These are phyloP conservation scores for Illadopsis cleaveri DNA, from an alignment of 2,113 vertebrate genomes.

Conservation along the genomic window DNA sequence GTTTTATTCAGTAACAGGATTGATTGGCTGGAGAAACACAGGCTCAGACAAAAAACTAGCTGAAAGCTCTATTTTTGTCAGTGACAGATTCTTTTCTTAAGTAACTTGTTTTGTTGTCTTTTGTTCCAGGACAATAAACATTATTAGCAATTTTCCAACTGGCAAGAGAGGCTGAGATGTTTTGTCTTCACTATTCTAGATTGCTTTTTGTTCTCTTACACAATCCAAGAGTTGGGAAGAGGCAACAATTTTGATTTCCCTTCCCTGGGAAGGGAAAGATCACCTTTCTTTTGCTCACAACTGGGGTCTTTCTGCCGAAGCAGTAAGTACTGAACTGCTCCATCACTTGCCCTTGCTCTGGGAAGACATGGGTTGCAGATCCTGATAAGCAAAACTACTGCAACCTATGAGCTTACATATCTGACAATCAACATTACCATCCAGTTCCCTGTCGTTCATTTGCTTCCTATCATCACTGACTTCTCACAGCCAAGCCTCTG, in stretches of 20 bases:
- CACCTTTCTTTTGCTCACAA: neutral
- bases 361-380: neutral
- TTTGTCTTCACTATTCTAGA: neutral
- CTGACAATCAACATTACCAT: neutral
- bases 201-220: neutral
- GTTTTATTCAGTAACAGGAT: slow-evolving; percentile 67
- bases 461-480: neutral
- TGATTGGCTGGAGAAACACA: slow-evolving; percentile 47
- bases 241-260: neutral
- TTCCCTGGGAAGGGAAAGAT: neutral
- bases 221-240: neutral
- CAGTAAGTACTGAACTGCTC: neutral
- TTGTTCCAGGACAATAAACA: slow-evolving; percentile 49
- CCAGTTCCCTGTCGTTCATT: slow-evolving; percentile 6
- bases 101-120: slow-evolving; percentile 50
- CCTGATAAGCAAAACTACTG: neutral
- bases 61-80: slow-evolving; percentile 64
- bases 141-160: slow-evolving; percentile 31
- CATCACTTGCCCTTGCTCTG: fast-evolving
- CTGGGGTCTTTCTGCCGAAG: neutral
- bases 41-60: slow-evolving; percentile 11
- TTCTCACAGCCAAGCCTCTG: neutral
- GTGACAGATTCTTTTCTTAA: slow-evolving; percentile 61
- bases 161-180: slow-evolving; percentile 11
- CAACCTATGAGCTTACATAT: neutral